A percentile compares a stretch with the other conserved stretches of the same genome.
Conservation (phyloP, 2,888 invertebrate genomes). For the Temnothorax rugatulus region DNA sequence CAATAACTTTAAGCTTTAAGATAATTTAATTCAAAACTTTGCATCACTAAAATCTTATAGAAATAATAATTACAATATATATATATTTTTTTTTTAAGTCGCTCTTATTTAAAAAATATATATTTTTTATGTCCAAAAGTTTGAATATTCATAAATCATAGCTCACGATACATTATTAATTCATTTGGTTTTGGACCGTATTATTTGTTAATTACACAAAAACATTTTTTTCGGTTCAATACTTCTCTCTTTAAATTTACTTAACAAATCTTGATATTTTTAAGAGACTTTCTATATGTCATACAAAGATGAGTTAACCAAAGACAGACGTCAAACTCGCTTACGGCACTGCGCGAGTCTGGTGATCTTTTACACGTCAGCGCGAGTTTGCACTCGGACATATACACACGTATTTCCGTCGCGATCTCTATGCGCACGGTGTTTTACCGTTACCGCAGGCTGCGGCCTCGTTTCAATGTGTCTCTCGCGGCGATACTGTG, state of each 20-base stretch:
- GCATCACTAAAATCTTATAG: neutral
- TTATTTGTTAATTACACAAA: neutral
- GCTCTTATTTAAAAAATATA: neutral
- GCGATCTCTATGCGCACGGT: slow-evolving; percentile 36
- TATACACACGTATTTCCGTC: slow-evolving; percentile 38
- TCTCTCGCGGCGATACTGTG: slow-evolving; percentile 14
- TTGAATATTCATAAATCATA: neutral
- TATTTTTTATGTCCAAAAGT: neutral
- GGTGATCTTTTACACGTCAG: slow-evolving; percentile 40
- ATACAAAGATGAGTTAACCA: neutral
- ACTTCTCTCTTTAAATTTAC: too few relatives aligned
- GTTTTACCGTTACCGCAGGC: slow-evolving; percentile 50
- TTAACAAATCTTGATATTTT: slow-evolving; percentile 5
- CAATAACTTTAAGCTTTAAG: neutral
- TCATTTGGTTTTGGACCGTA: neutral
- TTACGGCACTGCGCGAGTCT: slow-evolving; percentile 12
- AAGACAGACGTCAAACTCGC: neutral
- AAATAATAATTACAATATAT: neutral
- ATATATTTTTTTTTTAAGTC: neutral
- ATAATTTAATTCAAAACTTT: neutral
- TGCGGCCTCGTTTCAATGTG: slow-evolving; percentile 47
- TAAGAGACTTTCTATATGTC: neutral
- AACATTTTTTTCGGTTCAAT: neutral
- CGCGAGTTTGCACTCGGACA: slow-evolving; percentile 29
- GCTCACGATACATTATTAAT: neutral